Conservation (phyloP, 2,888 invertebrate species). For the Oscheius myriophilus region DNA sequence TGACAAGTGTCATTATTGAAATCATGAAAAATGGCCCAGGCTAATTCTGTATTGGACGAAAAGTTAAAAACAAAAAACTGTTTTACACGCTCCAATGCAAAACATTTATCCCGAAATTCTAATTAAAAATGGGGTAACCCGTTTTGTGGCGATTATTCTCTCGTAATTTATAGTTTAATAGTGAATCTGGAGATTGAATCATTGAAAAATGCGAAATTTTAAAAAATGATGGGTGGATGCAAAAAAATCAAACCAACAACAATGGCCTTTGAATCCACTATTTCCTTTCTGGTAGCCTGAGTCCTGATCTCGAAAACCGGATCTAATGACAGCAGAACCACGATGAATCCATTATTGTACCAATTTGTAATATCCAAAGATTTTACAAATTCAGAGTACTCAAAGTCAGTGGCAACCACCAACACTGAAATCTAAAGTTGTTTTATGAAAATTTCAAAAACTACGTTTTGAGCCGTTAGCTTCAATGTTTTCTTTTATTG, state of each 20-base stretch:
- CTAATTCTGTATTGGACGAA: no score
- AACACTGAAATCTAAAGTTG: constrained; percentile 1
- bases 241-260: constrained; percentile 17
- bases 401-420: constrained; percentile 20
- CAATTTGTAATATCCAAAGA: constrained; percentile 14
- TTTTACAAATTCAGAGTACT: constrained; percentile 15
- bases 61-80: no score
- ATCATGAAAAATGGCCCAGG: no score
- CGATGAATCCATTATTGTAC: constrained; percentile 24
- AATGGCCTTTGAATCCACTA: constrained; percentile 16
- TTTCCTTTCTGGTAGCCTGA: constrained; percentile 9
- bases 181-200: no score
- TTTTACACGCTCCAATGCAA: no score
- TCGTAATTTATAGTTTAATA: no score
- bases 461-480: constrained; percentile 22
- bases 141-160: no score
- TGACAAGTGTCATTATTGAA: no score
- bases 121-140: no score
- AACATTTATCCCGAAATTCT: no score
- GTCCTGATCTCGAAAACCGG: constrained; percentile 10
- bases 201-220: no score
- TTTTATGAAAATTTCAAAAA: neutral
- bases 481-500: constrained; percentile 11
- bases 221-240: no score
- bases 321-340: constrained; percentile 15